Percentiles rank a stretch among this genome's conserved stretches.
phyloP scores from a whole-genome alignment of 2,888 invertebrate genomes.

The Dyspetes luteomarginatus region DNA sequence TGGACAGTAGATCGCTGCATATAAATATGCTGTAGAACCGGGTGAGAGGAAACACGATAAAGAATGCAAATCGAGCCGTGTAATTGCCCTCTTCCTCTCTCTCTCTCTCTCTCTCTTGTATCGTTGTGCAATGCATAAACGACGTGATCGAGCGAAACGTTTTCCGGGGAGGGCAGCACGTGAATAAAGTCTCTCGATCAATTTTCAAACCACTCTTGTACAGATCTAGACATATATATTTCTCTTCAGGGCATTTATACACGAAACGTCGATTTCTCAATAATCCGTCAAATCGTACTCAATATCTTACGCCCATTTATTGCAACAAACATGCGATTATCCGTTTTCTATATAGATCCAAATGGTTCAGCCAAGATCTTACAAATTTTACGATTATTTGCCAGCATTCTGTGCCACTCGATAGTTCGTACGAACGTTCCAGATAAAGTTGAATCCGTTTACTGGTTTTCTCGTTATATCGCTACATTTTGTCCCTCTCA shows the following conservation, averaged over 20 bases:
- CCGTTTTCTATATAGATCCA: slow-evolving; percentile 6
- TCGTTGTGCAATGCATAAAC: slow-evolving; percentile 64
- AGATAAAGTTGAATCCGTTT: too few relatives aligned
- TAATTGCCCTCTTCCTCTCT: slow-evolving; percentile 52
- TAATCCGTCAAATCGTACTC: slow-evolving; percentile 58
- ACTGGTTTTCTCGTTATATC: too few relatives aligned
- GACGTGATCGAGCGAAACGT: slow-evolving; percentile 63
- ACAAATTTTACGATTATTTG: slow-evolving; percentile 52
- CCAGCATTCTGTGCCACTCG: slow-evolving; percentile 28
- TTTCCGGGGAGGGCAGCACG: slow-evolving; percentile 52
- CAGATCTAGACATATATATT: slow-evolving; percentile 7
- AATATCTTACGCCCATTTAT: slow-evolving; percentile 65
- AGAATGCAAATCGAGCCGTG: slow-evolving; percentile 65
- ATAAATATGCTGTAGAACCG: slow-evolving; percentile 15
- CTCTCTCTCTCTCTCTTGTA: slow-evolving; percentile 45
- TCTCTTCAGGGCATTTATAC: slow-evolving; percentile 47
- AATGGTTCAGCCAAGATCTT: slow-evolving; percentile 42
- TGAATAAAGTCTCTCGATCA: slow-evolving; percentile 59
- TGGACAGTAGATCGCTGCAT: neutral
- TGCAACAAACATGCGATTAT: slow-evolving; percentile 64
- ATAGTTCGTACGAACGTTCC: slow-evolving; percentile 34
- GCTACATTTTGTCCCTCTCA: too few relatives aligned
- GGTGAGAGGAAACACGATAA: slow-evolving; percentile 56
- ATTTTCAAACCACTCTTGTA: slow-evolving; percentile 20
- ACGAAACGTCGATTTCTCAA: slow-evolving; percentile 56